These are phyloP conservation scores for Chromobotia macracanthus DNA, from an alignment of 2,797 vertebrate genomes.

Conservation along the genomic window DNA sequence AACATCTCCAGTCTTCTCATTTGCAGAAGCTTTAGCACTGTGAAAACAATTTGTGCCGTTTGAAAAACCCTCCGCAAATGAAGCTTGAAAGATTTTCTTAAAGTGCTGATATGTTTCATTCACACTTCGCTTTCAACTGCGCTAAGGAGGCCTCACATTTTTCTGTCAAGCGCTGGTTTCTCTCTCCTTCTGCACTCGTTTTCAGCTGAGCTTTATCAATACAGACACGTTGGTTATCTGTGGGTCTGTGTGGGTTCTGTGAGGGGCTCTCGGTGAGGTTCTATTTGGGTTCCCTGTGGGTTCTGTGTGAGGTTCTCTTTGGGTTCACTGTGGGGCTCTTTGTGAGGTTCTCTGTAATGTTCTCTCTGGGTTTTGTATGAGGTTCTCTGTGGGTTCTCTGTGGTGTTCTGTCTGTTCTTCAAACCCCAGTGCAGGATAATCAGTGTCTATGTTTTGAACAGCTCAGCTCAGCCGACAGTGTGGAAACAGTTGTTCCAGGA, in stretches of 20 bases:
- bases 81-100: conserved; percentile 70
- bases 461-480: not conserved
- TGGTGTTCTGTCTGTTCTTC: not conserved
- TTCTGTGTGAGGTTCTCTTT: no score
- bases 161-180: conserved; percentile 11
- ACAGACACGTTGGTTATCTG: no score
- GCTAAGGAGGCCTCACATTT: conserved; percentile 45
- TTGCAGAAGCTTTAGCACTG: conserved; percentile 69
- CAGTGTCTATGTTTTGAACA: not conserved
- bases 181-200: conserved; percentile 27
- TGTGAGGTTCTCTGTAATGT: no score
- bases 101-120: conserved; percentile 71
- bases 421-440: not conserved
- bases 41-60: conserved; percentile 71
- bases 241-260: no score
- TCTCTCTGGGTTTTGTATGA: not conserved
- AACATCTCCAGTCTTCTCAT: conserved; percentile 70
- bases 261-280: no score
- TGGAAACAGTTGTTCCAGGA: conserved; percentile 35
- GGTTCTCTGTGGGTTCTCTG: not conserved
- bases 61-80: conserved; percentile 66
- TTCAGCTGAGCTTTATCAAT: no score
- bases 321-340: no score
- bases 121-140: conserved; percentile 63
- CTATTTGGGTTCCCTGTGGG: no score